These are phyloP conservation scores for Drosophila neocordata DNA, from an alignment of 1,140 invertebrate genomes.

Conservation along the genomic window DNA sequence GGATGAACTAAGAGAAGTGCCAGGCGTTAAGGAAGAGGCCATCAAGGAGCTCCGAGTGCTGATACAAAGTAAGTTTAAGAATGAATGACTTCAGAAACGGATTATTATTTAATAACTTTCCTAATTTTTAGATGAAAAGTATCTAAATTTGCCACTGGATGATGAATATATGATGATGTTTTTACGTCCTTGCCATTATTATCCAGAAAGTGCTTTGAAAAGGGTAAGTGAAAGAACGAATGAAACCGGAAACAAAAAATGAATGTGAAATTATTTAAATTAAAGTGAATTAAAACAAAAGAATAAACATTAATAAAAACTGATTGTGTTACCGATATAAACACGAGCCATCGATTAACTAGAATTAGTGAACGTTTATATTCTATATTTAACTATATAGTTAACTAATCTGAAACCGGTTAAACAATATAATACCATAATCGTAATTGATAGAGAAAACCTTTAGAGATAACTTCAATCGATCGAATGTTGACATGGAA, in stretches of 20 bases:
- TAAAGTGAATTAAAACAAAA: too few relatives aligned
- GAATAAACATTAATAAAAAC: too few relatives aligned
- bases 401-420: not conserved
- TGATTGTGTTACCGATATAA: too few relatives aligned
- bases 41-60: conserved; percentile 85
- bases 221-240: conserved; percentile 83
- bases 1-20: conserved; percentile 87
- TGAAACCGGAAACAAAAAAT: too few relatives aligned
- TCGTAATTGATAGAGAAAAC: not conserved
- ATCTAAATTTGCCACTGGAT: conserved; percentile 84
- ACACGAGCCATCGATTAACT: not conserved
- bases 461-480: not conserved
- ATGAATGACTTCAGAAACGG: too few relatives aligned
- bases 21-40: conserved; percentile 86
- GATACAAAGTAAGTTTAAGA: conserved; percentile 52
- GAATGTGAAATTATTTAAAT: not conserved
- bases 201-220: conserved; percentile 86
- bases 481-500: not conserved
- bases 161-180: conserved; percentile 87
- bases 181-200: conserved; percentile 87
- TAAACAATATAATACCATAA: not conserved
- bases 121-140: conserved; percentile 81
- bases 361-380: not conserved
- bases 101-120: not conserved
- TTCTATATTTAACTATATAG: too few relatives aligned